Percentiles rank a stretch among this genome's conserved stretches.
Conservation (phyloP, 1,140 invertebrate species). For the Diorhabda elongata region DNA sequence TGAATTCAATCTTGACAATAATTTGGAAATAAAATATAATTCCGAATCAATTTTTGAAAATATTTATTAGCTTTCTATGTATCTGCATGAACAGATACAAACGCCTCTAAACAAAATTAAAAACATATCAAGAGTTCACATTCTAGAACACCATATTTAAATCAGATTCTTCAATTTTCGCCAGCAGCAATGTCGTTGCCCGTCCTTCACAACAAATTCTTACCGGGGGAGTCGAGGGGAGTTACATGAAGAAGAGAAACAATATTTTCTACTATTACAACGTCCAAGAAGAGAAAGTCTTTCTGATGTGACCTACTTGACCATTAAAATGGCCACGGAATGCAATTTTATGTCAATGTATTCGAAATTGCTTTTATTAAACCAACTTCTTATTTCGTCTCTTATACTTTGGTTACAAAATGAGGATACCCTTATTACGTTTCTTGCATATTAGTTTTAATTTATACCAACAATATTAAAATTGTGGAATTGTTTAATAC, state of each 20-base stretch:
- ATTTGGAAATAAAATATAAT: no score
- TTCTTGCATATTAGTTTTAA: no score
- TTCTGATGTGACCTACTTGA: conserved; percentile 30
- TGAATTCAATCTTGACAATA: no score
- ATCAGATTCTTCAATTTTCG: neutral
- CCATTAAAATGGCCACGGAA: conserved; percentile 28
- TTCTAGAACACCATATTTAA: conserved; percentile 5
- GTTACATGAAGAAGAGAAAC: conserved; percentile 3
- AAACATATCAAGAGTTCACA: neutral
- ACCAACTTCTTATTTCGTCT: no score
- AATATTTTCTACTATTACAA: conserved; percentile 10
- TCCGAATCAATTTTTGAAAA: no score
- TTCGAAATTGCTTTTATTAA: neutral
- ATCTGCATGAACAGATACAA: no score
- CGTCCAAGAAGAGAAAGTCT: conserved; percentile 30
- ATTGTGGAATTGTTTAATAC: no score
- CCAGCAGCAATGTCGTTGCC: conserved; percentile 32
- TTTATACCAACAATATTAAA: no score
- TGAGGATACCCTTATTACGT: no score
- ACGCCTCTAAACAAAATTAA: no score
- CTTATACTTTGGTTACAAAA: no score
- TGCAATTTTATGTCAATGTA: conserved; percentile 23
- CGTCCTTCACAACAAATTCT: conserved; percentile 26
- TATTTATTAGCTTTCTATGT: no score
- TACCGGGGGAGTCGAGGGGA: neutral